Evolutionary conservation across 2,113 vertebrate genomes (phyloP), one percentile per base, ranked within the genome.

Genomic region (Balaeniceps rex): DNA sequence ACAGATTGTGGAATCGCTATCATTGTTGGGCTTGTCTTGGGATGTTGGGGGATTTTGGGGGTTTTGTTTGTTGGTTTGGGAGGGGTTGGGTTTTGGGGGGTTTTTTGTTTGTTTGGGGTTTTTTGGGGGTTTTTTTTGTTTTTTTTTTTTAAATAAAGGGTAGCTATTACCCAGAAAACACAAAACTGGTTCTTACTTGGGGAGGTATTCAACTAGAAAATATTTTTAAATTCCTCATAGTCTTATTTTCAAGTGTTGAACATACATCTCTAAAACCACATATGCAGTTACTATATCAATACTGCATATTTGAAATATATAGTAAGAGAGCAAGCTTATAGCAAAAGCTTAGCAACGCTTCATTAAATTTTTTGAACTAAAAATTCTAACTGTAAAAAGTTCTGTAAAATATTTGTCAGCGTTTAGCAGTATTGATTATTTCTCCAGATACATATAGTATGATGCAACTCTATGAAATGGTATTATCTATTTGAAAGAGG

Each of bases 381-480:
- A 90, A 71, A 24, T 14, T 68, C 38, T 26, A 74, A 52, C 5
- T 18, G 5, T 42, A 61, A 68, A 47, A 82, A 49, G 7, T 38
- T 28, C 24, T 54, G 11, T 47, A 47, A 78, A 84, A 57, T 93
- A 84, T 52, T 38, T 79, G 1, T 91, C 34, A 57, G 14, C 70
- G 13, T 88, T 80, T 60, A 60, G 47, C 29, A 4, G 7, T 22
- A 54, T 55, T 60, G 12, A 68, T 52, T 83, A 46, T 60, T 87
- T 40, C 31, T 91, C 54, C 55, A 9, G 23, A 63, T 21, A 55
- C 4, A 9, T 22, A 51, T 0, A 0, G 11, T 33, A 60, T 34
- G 19, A 34, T 29, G 13, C 17, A 68, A 26, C 10, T 75, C 12
- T 38, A 9, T 49, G 6, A 82, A 82, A 70, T 8, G 0, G 5